These are phyloP conservation scores for Cataglyphis cursor DNA, from an alignment of 2,888 invertebrate species.

Conservation along the genomic window DNA sequence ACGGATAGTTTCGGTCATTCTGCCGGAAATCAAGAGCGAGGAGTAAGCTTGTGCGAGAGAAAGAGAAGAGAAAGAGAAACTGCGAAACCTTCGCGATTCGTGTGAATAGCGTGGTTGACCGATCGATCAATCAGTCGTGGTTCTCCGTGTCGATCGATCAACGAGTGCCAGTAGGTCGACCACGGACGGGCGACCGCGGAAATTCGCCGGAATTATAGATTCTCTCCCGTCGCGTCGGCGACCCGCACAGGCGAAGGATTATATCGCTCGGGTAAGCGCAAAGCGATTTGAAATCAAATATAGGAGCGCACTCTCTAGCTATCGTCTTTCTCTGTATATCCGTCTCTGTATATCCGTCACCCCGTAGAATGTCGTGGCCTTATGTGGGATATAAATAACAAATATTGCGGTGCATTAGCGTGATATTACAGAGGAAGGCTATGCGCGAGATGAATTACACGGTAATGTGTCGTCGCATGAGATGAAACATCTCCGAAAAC, in stretches of 20 bases:
- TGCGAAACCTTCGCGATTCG: slow-evolving; percentile 13
- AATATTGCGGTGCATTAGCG: slow-evolving; percentile 5
- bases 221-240: slow-evolving; percentile 49
- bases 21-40: slow-evolving; percentile 29
- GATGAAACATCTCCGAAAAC: slow-evolving; percentile 6
- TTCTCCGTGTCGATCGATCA: slow-evolving; percentile 57
- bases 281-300: slow-evolving; percentile 77
- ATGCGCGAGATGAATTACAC: slow-evolving; percentile 1
- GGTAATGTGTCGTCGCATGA: slow-evolving; percentile 1
- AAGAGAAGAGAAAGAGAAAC: not conserved
- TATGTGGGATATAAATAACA: slow-evolving; percentile 21
- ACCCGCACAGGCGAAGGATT: slow-evolving; percentile 68
- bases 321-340: slow-evolving; percentile 18
- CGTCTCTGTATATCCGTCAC: not conserved
- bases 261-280: slow-evolving; percentile 68
- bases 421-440: not conserved
- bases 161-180: slow-evolving; percentile 27
- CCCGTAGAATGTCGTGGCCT: not conserved
- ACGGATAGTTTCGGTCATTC: not conserved
- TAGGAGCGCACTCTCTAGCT: slow-evolving; percentile 47
- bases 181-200: slow-evolving; percentile 14
- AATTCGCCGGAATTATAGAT: slow-evolving; percentile 67
- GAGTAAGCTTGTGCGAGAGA: not conserved
- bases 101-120: slow-evolving; percentile 26
- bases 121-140: slow-evolving; percentile 53